Evolutionary conservation across 2,797 vertebrate genomes (phyloP).

Genomic region (Pseudochirops corinnae): DNA sequence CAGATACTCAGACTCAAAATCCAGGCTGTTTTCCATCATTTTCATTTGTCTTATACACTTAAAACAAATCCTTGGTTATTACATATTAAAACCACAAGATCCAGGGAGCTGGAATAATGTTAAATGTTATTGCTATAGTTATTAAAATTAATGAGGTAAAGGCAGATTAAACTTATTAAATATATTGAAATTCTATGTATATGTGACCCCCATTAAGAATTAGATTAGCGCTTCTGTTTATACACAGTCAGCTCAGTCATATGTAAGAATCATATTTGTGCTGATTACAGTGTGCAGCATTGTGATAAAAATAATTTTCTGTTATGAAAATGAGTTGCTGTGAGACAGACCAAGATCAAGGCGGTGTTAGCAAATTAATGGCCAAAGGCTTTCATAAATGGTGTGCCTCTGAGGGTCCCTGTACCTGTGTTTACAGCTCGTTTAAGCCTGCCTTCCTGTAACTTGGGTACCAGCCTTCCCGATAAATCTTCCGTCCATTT

Average conservation of each 20-base stretch:
- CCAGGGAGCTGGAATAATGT: conserved; percentile 8
- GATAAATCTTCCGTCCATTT: conserved; percentile 23
- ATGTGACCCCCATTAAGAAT: conserved; percentile 8
- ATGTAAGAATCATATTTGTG: not conserved
- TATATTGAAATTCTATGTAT: not conserved
- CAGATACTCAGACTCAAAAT: not conserved
- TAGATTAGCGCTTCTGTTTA: conserved; percentile 22
- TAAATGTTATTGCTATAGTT: conserved; percentile 31
- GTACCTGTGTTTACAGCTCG: conserved; percentile 25
- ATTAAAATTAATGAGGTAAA: conserved; percentile 23
- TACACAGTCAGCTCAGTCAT: not conserved
- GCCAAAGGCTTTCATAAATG: conserved; percentile 11
- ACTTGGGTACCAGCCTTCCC: not conserved
- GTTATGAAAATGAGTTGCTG: conserved; percentile 22
- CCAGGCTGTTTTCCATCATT: not conserved
- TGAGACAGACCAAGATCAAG: conserved; percentile 23
- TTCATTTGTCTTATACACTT: not conserved
- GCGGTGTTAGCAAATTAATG: not conserved
- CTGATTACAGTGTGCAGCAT: conserved; percentile 16
- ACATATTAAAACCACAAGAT: not conserved
- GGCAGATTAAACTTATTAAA: conserved; percentile 14
- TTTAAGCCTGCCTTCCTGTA: conserved; percentile 11
- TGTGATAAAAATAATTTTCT: conserved; percentile 40
- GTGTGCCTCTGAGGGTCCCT: conserved; percentile 17
- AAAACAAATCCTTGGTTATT: not conserved